These are phyloP conservation scores for Apamea sordens DNA, from an alignment of 2,888 invertebrate genomes.

Conservation along the genomic window DNA sequence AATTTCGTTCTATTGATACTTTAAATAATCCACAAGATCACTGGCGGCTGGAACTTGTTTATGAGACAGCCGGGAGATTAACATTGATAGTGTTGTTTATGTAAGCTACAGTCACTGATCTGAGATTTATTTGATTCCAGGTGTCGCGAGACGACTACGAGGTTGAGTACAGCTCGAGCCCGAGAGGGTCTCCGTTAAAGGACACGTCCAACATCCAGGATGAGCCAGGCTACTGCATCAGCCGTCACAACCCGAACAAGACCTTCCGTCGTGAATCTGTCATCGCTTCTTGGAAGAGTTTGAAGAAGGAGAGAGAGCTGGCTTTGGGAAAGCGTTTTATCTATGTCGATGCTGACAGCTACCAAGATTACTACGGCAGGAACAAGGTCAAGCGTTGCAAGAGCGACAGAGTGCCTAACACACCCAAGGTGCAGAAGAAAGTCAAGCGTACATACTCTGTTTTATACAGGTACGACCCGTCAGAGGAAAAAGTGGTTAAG, in stretches of 20 bases:
- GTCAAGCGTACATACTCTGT: constrained; percentile 88
- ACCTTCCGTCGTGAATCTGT: constrained; percentile 88
- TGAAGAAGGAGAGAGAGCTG: constrained; percentile 88
- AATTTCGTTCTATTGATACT: constrained; percentile 77
- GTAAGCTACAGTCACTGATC: constrained; percentile 49
- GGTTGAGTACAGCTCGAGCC: constrained; percentile 84
- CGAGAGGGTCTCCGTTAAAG: constrained; percentile 86
- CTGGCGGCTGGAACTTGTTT: constrained; percentile 66
- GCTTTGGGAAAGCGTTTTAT: constrained; percentile 86
- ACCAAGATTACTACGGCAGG: constrained; percentile 86
- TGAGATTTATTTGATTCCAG: constrained; percentile 79
- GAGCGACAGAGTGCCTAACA: constrained; percentile 83
- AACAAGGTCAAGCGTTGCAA: constrained; percentile 87
- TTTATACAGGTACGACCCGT: constrained; percentile 86
- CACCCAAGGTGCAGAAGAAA: constrained; percentile 81
- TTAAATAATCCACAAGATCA: constrained; percentile 77
- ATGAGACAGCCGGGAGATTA: constrained; percentile 66
- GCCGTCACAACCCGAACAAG: constrained; percentile 88
- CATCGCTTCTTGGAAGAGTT: constrained; percentile 88
- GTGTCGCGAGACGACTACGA: constrained; percentile 88
- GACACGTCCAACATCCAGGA: constrained; percentile 88
- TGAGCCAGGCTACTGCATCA: constrained; percentile 84
- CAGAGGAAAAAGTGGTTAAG: constrained; percentile 86
- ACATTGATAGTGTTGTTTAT: constrained; percentile 63
- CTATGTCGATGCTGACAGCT: constrained; percentile 85